These are phyloP conservation scores for Meles meles DNA, from an alignment of 2,113 vertebrate genomes.

Conservation along the genomic window DNA sequence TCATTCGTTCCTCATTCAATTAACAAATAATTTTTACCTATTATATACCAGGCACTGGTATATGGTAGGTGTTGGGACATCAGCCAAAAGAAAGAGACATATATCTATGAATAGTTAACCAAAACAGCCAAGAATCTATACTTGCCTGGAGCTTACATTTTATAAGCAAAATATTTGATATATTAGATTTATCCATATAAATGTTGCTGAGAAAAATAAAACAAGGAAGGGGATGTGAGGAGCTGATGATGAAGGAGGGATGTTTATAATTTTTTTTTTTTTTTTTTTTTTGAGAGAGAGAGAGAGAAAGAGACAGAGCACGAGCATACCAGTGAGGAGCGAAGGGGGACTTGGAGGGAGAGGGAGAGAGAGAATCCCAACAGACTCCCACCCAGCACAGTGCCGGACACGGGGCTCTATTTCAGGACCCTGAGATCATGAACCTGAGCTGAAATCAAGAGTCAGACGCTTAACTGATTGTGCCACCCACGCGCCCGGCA, in stretches of 20 bases:
- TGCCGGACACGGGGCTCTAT: rapidly evolving
- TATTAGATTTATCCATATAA: not conserved
- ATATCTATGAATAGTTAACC: not conserved
- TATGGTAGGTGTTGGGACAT: not conserved
- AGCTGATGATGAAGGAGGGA: not conserved
- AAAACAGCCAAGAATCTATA: not conserved
- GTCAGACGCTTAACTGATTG: not conserved
- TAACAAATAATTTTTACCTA: not conserved
- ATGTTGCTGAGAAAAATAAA: not conserved
- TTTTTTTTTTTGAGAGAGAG: not conserved
- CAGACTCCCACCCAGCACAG: not conserved
- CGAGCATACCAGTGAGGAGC: not conserved
- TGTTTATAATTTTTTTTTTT: not conserved
- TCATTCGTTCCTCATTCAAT: not conserved
- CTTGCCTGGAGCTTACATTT: not conserved
- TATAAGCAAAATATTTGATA: not conserved
- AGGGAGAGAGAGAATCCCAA: not conserved
- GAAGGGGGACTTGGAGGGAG: no score
- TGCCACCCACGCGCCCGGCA: not conserved
- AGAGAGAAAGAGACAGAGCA: not conserved
- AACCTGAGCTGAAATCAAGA: not conserved
- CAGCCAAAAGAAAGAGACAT: not conserved
- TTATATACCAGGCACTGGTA: not conserved
- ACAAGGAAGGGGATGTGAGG: not conserved
- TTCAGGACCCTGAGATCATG: not conserved